Evolutionary conservation across 2,888 invertebrate genomes (phyloP), one percentile per base, ranked within the genome.

Genomic region (Lampropteryx suffumata): DNA sequence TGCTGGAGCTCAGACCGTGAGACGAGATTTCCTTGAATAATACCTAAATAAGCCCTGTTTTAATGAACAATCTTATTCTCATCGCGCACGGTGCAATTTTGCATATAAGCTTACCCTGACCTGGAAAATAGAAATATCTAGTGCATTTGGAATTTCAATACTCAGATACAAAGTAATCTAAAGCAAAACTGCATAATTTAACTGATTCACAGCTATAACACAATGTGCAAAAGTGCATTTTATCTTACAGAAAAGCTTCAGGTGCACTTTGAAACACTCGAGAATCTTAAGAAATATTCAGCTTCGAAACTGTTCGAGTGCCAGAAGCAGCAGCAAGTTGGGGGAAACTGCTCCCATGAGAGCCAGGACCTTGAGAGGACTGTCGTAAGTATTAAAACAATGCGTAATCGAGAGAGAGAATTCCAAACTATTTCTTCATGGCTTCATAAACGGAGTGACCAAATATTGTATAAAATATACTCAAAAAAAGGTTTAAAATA

Each of bases 261-360:
- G 79, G 89, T 90, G 37, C 90, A 90, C 65, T 90, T 90, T 42
- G 90, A 90, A 61, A 90, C 90, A 6, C 57, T 90, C 56, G 90
- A 90, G 61, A 90, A 90, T 64, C 62, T 90, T 42, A 89, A 89
- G 62, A 90, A 90, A 58, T 90, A 90, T 71, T 90, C 90, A 1
- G 90, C 90, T 1, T 89, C 89, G 0, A 90, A 90, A 59, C 64
- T 90, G 42, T 90, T 88, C 49, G 90, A 90, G 56, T 90, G 90
- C 57, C 90, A 90, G 57, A 90, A 90, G 48, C 88, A 89, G 57
- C 90, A 89, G 65, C 89, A 88, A 69, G 87, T 87, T 14, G 89
- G 90, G 0, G 88, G 88, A 1, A 90, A 90, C 71, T 90, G 90
- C 62, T 90, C 90, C 14, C 90, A 90, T 40, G 90, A 90, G 69